Conservation (phyloP, 2,797 vertebrate genomes). For the Pampus argenteus region DNA sequence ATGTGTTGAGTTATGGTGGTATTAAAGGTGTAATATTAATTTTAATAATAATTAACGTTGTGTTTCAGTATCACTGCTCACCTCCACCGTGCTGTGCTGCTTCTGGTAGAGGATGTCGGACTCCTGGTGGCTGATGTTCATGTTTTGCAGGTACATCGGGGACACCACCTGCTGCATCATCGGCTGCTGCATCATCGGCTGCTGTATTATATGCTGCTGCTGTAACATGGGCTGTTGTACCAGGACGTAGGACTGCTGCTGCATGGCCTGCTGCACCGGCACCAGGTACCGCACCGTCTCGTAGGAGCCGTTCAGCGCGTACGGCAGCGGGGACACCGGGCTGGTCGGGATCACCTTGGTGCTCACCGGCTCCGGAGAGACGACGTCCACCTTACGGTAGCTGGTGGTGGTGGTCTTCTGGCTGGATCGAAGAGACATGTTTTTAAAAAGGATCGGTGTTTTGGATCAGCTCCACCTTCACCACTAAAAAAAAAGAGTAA, state of each 20-base stretch:
- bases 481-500: background rate
- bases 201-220: constrained; percentile 57
- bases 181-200: constrained; percentile 45
- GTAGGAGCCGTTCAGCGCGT: constrained; percentile 63
- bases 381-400: constrained; percentile 61
- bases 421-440: constrained; percentile 55
- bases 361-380: constrained; percentile 55
- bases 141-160: constrained; percentile 71
- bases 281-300: constrained; percentile 83
- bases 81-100: constrained; percentile 41
- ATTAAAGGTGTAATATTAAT: background rate
- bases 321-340: constrained; percentile 41
- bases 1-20: background rate
- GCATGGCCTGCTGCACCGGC: constrained; percentile 51
- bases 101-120: constrained; percentile 56
- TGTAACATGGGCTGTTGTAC: constrained; percentile 43
- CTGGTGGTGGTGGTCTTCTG: constrained; percentile 47
- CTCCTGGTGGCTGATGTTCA: constrained; percentile 74
- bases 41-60: background rate
- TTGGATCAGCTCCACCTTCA: background rate
- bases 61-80: constrained; percentile 44
- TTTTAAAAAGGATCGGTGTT: background rate
- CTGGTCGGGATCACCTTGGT: constrained; percentile 35
- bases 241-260: constrained; percentile 62
- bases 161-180: constrained; percentile 62